Evolutionary conservation across 2,113 vertebrate species (phyloP), one percentile per base, ranked within the genome.

Genomic region (Psophia crepitans): DNA sequence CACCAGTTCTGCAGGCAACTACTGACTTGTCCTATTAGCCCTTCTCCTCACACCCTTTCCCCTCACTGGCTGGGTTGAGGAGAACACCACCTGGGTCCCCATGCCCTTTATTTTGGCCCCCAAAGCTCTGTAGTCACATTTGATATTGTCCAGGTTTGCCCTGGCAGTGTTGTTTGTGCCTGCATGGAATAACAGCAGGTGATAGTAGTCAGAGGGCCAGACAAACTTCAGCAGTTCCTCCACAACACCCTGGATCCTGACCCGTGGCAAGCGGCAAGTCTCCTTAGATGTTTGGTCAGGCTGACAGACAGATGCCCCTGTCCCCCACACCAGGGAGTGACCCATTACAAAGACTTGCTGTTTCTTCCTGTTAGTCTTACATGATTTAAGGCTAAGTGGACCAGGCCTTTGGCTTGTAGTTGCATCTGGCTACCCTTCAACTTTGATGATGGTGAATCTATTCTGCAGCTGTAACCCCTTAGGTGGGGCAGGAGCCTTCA

Each of bases 301-400:
- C 3, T n/a, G 44, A 11, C 51, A 53, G 33, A 18, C 6, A 6
- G 43, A 23, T 37, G 35, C 33, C 48, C 58, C 57, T 46, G 32
- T 39, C 2, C 6, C 6, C 18, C 37, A 11, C 14, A 33, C 33
- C 51, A 48, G 26, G 16, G 63, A 35, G 15, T 23, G 37, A 61
- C 26, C 41, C 73, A 33, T 35, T 27, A 13, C 21, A 56, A 10
- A 7, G 53, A 23, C 12, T 68, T 0, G 1, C 12, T 2, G 0
- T n/a, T 48, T 68, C 32, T 61, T 73, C 37, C 30, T 56, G 32
- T 32, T 12, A 44, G 39, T 56, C 58, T 23, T 43, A 19, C 21
- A 24, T 19, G 35, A 19, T 56, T 78, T 87, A 66, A 82, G 32
- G 27, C 7, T 49, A 8, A 73, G 17, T 24, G 41, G 60, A 56